Evolutionary conservation across 2,797 vertebrate genomes (phyloP).

Genomic region (Heterohyrax brucei): DNA sequence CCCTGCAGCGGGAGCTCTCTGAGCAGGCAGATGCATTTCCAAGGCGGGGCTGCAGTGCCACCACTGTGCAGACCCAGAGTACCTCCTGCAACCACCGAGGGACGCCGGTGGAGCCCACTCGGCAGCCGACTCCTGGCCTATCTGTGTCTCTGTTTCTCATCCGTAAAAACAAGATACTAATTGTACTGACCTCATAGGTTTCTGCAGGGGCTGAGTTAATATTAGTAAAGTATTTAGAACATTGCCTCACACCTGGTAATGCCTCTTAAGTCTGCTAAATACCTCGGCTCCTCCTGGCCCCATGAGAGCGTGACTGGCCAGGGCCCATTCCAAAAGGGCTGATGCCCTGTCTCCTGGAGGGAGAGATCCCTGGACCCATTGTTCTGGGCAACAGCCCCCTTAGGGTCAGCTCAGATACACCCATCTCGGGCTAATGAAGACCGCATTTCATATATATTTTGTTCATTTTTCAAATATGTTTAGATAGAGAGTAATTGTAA

Average conservation of each 20-base stretch:
- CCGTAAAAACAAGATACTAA: not conserved
- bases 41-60: rapidly evolving
- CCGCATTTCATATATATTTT: rapidly evolving
- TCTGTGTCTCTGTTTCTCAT: rapidly evolving
- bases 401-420: rapidly evolving
- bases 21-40: not conserved
- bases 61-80: not conserved
- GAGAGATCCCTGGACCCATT: not conserved
- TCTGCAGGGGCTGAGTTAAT: not conserved
- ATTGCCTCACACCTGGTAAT: not conserved
- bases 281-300: not conserved
- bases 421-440: not conserved
- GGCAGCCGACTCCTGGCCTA: not conserved
- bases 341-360: rapidly evolving
- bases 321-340: not conserved
- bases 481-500: not conserved
- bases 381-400: not conserved
- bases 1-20: not conserved
- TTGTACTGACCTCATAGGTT: not conserved
- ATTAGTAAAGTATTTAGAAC: not conserved
- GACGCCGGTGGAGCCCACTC: not conserved
- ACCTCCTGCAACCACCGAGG: rapidly evolving
- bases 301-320: not conserved
- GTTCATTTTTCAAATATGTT: too few relatives aligned
- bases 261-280: not conserved